These are phyloP conservation scores for Oeneis ivallda DNA, from an alignment of 2,888 invertebrate genomes.

Conservation along the genomic window DNA sequence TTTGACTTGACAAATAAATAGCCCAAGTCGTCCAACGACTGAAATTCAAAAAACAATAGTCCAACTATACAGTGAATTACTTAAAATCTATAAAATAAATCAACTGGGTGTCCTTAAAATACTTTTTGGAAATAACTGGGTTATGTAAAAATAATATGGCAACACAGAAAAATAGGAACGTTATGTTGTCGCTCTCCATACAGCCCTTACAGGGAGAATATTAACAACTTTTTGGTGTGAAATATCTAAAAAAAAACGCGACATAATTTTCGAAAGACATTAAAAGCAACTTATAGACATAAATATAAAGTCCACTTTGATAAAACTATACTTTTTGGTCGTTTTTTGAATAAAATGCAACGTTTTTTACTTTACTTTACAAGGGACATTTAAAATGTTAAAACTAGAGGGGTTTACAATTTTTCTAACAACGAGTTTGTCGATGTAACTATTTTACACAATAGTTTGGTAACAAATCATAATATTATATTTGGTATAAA, in stretches of 20 bases:
- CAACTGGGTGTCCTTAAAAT: constrained; percentile 12
- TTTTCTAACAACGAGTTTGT: not conserved
- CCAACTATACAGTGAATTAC: not conserved
- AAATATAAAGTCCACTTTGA: not conserved
- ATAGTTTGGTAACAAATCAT: constrained; percentile 4
- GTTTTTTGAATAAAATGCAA: not conserved
- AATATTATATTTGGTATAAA: constrained; percentile 6
- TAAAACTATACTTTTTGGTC: not conserved
- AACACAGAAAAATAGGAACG: constrained; percentile 45
- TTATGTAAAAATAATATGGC: constrained; percentile 50
- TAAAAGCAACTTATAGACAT: not conserved
- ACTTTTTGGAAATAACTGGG: constrained; percentile 32
- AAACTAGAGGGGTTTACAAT: constrained; percentile 7
- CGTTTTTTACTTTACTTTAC: not conserved
- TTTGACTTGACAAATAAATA: constrained; percentile 28
- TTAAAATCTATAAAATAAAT: not conserved
- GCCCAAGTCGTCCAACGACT: constrained; percentile 2
- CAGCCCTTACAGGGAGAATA: not conserved
- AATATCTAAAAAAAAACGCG: not conserved
- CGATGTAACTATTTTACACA: not conserved
- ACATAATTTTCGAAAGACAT: too few relatives aligned
- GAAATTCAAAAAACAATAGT: not conserved
- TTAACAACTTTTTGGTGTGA: not conserved
- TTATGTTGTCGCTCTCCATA: constrained; percentile 1
- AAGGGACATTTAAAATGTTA: not conserved